Evolutionary conservation across 2,797 vertebrate genomes (phyloP).

Genomic region (Limnodromus scolopaceus): DNA sequence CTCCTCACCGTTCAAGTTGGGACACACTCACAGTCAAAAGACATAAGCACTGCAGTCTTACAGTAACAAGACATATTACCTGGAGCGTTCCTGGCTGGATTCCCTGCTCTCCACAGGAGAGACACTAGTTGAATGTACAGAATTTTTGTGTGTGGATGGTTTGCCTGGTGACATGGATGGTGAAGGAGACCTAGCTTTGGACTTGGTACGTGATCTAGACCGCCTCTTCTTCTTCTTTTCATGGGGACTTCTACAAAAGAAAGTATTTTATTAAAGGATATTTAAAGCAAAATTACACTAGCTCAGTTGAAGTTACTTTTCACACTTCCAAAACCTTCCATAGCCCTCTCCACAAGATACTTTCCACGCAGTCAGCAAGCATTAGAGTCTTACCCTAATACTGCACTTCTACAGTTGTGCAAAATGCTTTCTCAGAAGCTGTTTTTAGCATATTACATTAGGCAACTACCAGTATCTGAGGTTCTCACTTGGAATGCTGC

Average conservation of each 20-base stretch:
- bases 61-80: conserved; percentile 71
- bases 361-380: not conserved
- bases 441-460: not conserved
- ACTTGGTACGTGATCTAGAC: conserved; percentile 80
- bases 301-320: not conserved
- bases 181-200: conserved; percentile 83
- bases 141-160: conserved; percentile 77
- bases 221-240: conserved; percentile 87
- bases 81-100: conserved; percentile 90
- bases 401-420: not conserved
- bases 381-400: not conserved
- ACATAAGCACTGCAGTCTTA: not conserved
- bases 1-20: not conserved
- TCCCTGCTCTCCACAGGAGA: conserved; percentile 90
- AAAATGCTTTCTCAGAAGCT: not conserved
- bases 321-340: not conserved
- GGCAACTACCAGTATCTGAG: not conserved
- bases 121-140: conserved; percentile 81
- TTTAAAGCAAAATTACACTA: not conserved
- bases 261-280: not conserved
- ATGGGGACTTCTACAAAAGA: conserved; percentile 80
- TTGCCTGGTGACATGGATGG: conserved; percentile 83
- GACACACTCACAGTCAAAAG: not conserved
- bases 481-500: not conserved
- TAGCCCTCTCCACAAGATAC: not conserved